Conservation (phyloP, 1,140 invertebrate species). For the Papilio polyxenes region DNA sequence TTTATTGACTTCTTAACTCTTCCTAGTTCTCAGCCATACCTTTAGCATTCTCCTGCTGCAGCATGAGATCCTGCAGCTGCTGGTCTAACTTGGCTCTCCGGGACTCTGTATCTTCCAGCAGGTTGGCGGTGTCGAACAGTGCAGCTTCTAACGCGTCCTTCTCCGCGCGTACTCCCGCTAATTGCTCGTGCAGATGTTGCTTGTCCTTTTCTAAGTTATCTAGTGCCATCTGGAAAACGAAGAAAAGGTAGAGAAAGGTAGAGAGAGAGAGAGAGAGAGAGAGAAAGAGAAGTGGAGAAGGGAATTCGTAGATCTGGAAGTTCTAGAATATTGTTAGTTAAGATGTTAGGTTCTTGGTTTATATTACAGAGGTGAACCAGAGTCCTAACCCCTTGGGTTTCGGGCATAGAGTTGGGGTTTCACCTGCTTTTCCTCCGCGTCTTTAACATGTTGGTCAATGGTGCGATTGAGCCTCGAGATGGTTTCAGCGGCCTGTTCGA, state of each 20-base stretch:
- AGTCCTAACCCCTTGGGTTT: too few relatives aligned
- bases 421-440: constrained; percentile 91
- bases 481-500: constrained; percentile 89
- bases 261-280: too few relatives aligned
- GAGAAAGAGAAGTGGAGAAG: not conserved
- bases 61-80: constrained; percentile 87
- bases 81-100: constrained; percentile 87
- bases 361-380: too few relatives aligned
- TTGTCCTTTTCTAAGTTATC: constrained; percentile 90
- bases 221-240: constrained; percentile 82
- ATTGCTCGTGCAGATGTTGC: constrained; percentile 86
- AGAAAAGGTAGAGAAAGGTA: too few relatives aligned
- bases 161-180: constrained; percentile 87
- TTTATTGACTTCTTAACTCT: not conserved
- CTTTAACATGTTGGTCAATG: constrained; percentile 89
- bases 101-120: constrained; percentile 87
- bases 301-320: too few relatives aligned
- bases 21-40: constrained; percentile 68
- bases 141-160: constrained; percentile 91
- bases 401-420: not conserved
- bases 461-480: constrained; percentile 88
- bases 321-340: too few relatives aligned
- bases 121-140: constrained; percentile 89
- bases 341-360: too few relatives aligned
- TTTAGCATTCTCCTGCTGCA: constrained; percentile 89